phyloP scores from a whole-genome alignment of 2,797 vertebrate genomes.

The Gambelia wislizenii region DNA sequence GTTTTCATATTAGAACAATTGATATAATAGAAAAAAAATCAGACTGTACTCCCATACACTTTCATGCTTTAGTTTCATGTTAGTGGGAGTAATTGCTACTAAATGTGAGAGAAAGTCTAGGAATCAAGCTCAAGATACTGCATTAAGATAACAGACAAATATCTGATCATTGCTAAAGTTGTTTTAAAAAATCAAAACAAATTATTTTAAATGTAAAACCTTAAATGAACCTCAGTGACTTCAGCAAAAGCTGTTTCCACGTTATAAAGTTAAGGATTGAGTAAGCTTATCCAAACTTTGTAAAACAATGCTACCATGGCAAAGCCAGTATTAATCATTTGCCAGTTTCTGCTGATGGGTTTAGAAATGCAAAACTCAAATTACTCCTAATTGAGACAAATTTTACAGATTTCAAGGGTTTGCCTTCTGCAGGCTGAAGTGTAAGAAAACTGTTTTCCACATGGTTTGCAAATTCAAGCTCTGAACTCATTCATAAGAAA shows the following conservation, averaged over 20 bases:
- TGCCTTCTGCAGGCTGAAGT: background rate
- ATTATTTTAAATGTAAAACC: background rate
- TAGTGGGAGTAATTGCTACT: background rate
- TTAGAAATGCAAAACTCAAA: background rate
- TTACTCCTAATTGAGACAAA: background rate
- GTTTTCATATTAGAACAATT: background rate
- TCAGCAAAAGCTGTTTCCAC: background rate
- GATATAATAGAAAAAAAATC: background rate
- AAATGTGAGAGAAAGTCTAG: background rate
- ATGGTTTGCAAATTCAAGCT: background rate
- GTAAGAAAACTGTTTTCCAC: background rate
- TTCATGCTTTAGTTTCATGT: background rate
- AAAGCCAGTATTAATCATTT: background rate
- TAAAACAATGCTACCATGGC: constrained; percentile 1
- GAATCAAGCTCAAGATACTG: background rate
- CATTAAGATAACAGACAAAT: background rate
- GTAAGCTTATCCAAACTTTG: background rate
- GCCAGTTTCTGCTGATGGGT: background rate
- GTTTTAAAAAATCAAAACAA: background rate
- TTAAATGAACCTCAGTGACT: background rate
- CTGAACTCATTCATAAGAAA: background rate
- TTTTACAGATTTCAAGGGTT: background rate
- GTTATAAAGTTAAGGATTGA: background rate
- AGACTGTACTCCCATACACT: background rate
- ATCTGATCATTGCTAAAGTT: background rate